Evolutionary conservation across 1,140 invertebrate species (phyloP), one percentile per base, ranked within the genome.

Genomic region (Pogonomyrmex californicus): DNA sequence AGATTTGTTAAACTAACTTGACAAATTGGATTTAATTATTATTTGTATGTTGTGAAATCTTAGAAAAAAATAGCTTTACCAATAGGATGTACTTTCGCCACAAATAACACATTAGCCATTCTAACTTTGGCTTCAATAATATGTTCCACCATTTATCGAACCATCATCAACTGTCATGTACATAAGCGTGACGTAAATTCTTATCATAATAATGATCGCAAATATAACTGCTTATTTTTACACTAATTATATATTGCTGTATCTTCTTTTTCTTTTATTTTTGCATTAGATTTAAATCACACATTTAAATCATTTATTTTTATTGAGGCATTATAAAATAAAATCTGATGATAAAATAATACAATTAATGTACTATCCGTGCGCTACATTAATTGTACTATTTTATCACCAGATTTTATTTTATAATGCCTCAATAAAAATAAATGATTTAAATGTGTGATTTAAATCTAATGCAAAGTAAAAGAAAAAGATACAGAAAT

Each of bases 31-130:
- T 7, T 17, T 0, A 6, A 17, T 23, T 70, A 33, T 0, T 2
- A 3, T 4, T 68, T 56, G 36, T 4, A 17, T 77, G 6, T 79
- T 7, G 38, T 63, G 12, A 33, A 79, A 41, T 4, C 23, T 81
- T 56, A 38, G 1, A 4, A 44, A 70, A 81, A 81, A n/a, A 81
- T 30, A 81, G 9, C 65, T 81, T 56, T 17, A 23, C 17, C 33
- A 38, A 66, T 54, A 41, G 47, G 10, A 44, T 56, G 5, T 78
- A 62, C 17, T 63, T 63, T 81, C 9, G 17, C 36, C 9, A 23
- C 23, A 23, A 23, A 23, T 23, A 17, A 81, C 49, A 63, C 47
- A 56, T 78, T 38, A 78, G n/a, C 33, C 10, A 23, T 68, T 68
- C 36, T 41, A 36, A 23, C 44, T 56, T 12, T 33, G 10, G n/a